A percentile compares a stretch with the other conserved stretches of the same genome.
Evolutionary conservation across 2,888 invertebrate species (phyloP).

Genomic region (Girardia tigrina): DNA sequence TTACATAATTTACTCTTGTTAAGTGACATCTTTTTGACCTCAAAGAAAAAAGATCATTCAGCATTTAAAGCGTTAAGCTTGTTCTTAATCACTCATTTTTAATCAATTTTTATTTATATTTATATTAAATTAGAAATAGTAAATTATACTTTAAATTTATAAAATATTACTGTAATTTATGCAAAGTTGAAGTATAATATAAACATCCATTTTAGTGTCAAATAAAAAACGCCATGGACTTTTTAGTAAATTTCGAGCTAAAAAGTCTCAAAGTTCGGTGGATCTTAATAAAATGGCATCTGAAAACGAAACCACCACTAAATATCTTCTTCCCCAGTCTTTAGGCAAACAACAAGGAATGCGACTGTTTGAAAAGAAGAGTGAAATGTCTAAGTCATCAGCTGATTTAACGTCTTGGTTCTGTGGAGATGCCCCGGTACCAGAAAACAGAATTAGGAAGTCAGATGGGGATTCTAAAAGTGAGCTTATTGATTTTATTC

Average conservation of each 20-base stretch:
- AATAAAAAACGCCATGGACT: background rate
- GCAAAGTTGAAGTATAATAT: no score
- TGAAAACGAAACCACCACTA: background rate
- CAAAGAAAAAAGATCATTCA: no score
- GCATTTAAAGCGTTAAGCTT: no score
- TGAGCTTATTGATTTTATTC: background rate
- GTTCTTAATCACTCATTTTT: no score
- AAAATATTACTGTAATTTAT: no score
- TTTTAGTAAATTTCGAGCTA: background rate
- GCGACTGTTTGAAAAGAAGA: conserved; percentile 4
- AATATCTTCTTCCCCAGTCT: background rate
- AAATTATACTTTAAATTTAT: no score
- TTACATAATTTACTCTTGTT: no score
- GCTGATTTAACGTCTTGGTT: background rate
- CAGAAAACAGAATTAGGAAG: background rate
- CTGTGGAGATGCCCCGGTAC: background rate
- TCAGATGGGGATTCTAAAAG: background rate
- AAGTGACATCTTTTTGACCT: no score
- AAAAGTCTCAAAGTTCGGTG: conserved; percentile 3
- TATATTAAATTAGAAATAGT: no score
- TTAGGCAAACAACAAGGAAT: background rate
- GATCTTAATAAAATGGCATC: background rate
- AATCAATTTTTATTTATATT: no score
- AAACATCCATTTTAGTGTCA: background rate
- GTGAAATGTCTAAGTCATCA: background rate